These are phyloP conservation scores for Protaetia brevitarsis DNA, from an alignment of 1,140 invertebrate genomes.

Conservation along the genomic window DNA sequence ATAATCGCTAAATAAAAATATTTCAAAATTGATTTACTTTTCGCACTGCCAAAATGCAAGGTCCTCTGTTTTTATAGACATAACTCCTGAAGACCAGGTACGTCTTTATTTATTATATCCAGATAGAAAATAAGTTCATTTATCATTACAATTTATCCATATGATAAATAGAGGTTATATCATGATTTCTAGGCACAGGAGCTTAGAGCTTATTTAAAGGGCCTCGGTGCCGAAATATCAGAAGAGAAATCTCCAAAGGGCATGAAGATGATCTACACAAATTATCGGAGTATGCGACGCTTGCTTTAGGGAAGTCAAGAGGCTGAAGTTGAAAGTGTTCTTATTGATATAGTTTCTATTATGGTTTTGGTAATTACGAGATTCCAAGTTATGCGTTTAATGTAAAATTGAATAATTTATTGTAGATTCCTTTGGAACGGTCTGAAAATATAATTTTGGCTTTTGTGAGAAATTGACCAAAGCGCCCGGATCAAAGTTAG, in stretches of 20 bases:
- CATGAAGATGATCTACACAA: conserved; percentile 92
- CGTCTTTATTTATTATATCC: conserved; percentile 32
- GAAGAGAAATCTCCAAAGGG: conserved; percentile 86
- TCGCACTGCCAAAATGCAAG: conserved; percentile 56
- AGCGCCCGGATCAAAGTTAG: conserved; percentile 79
- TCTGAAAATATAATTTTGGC: conserved; percentile 87
- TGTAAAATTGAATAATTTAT: conserved; percentile 23
- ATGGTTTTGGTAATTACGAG: conserved; percentile 73
- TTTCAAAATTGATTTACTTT: not conserved
- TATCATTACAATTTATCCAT: conserved; percentile 22
- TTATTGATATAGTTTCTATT: conserved; percentile 91
- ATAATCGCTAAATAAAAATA: too few species aligned
- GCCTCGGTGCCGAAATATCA: conserved; percentile 86
- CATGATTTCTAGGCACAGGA: conserved; percentile 72
- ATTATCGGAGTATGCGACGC: conserved; percentile 92
- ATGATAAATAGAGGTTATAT: conserved; percentile 49
- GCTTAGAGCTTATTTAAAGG: conserved; percentile 84
- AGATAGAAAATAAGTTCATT: conserved; percentile 23
- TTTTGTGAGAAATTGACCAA: conserved; percentile 92
- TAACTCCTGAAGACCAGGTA: conserved; percentile 76
- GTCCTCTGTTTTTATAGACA: conserved; percentile 76
- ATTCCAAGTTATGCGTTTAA: not conserved
- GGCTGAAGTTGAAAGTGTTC: conserved; percentile 74
- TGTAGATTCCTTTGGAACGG: conserved; percentile 75
- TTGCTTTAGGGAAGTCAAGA: conserved; percentile 84